These are phyloP conservation scores for Tillus elongatus DNA, from an alignment of 2,888 invertebrate genomes.

Conservation along the genomic window DNA sequence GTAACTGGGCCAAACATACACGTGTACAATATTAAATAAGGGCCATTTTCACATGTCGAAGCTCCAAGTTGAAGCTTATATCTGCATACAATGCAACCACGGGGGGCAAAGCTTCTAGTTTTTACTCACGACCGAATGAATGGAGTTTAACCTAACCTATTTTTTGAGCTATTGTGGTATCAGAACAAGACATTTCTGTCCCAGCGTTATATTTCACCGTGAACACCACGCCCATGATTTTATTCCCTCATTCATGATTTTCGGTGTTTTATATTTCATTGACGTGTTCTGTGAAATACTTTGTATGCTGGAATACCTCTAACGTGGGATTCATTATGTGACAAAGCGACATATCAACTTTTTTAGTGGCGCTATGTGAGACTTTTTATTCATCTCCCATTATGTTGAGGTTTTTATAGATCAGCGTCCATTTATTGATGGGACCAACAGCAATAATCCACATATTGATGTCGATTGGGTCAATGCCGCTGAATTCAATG, in stretches of 20 bases:
- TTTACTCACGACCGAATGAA: slow-evolving; percentile 40
- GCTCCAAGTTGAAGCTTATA: slow-evolving; percentile 1
- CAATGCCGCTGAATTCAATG: too few species aligned
- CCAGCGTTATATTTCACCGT: slow-evolving; percentile 41
- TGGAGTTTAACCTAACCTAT: slow-evolving; percentile 39
- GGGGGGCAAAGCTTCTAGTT: slow-evolving; percentile 41
- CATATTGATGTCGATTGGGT: too few species aligned
- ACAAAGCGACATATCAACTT: background rate
- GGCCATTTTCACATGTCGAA: slow-evolving; percentile 17
- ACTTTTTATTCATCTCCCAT: too few species aligned
- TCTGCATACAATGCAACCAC: slow-evolving; percentile 36
- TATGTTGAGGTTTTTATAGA: too few species aligned
- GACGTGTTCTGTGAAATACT: slow-evolving; percentile 23
- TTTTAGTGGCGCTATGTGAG: too few species aligned
- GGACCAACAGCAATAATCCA: too few species aligned
- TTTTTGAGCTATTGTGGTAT: slow-evolving; percentile 35
- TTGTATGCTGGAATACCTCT: slow-evolving; percentile 8
- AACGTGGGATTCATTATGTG: slow-evolving; percentile 2
- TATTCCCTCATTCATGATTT: slow-evolving; percentile 38
- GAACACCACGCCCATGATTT: slow-evolving; percentile 37
- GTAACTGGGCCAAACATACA: too few species aligned
- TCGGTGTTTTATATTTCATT: slow-evolving; percentile 32
- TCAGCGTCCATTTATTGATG: too few species aligned
- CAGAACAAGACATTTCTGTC: slow-evolving; percentile 41
- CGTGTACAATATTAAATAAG: slow-evolving; percentile 23